Evolutionary conservation across 2,888 invertebrate genomes (phyloP).

Genomic region (Pseudococcus jackbeardsleyi): DNA sequence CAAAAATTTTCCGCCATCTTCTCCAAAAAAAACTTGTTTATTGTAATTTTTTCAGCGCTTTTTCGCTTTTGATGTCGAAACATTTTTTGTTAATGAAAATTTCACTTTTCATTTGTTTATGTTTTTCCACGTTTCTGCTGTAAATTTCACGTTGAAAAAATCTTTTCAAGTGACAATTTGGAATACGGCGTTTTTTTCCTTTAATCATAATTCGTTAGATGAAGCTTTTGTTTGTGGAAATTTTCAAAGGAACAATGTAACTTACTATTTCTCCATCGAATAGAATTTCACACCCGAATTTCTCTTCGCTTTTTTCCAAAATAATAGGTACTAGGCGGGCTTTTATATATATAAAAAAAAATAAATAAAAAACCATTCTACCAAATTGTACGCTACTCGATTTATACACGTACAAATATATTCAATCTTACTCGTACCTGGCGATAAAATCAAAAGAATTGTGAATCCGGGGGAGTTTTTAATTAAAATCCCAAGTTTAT

Average conservation of each 20-base stretch:
- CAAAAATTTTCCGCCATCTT: too few relatives aligned
- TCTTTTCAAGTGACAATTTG: background rate
- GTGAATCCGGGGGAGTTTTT: background rate
- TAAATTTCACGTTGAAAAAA: background rate
- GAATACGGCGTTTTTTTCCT: background rate
- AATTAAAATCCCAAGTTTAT: background rate
- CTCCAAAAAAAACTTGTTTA: background rate
- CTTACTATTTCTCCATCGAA: background rate
- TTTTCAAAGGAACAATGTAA: background rate
- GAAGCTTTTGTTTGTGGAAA: background rate
- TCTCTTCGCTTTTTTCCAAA: background rate
- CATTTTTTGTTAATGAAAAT: background rate
- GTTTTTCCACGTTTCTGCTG: background rate
- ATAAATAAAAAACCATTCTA: background rate
- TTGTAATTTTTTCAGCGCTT: background rate
- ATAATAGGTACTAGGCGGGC: too few relatives aligned
- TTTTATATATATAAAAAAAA: too few relatives aligned
- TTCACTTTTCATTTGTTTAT: background rate
- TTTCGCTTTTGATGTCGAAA: background rate
- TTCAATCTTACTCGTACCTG: background rate
- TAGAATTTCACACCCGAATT: background rate
- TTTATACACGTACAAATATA: too few relatives aligned
- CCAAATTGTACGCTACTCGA: background rate
- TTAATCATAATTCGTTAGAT: slow-evolving; percentile 9
- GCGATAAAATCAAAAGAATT: background rate